Evolutionary conservation across 2,888 invertebrate species (phyloP), one percentile per base, ranked within the genome.

Genomic region (Pecten maximus): DNA sequence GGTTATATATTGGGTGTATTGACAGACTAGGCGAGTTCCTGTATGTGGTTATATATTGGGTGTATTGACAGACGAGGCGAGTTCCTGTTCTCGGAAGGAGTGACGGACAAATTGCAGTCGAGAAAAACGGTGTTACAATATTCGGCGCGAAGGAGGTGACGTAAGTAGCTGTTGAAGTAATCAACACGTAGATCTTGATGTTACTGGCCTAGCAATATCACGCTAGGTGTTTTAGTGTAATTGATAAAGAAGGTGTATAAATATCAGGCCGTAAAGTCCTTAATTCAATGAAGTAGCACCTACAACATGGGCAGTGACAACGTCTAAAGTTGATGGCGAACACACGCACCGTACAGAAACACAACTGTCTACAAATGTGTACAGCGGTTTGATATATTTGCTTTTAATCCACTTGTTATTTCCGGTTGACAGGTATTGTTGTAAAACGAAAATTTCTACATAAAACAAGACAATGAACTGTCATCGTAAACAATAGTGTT

Each of bases 401-500:
- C 23, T 60, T 23, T 60, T 23, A 60, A 60, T 60, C 74, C 74
- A 74, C 74, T 74, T 74, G 74, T 35, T 28, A 35, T 74, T 23
- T 35, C 35, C 35, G 35, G 74, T 74, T 74, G 74, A 74, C 74
- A 74, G 74, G 74, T 74, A 74, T 74, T 74, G 74, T 74, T 74
- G 74, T 74, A 74, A 74, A 74, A 74, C 74, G 74, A 35, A 35
- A 10, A 74, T 35, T 35, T 74, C 74, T 74, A 74, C 74, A 74
- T 74, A 74, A 74, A 74, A 74, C 74, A 74, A 74, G 74, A 74
- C 74, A 74, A 35, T 74, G 74, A 8, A 60, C 74, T 74, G 28
- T 28, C 35, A 2, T 74, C 74, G 28, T 74, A 74, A 74, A 74
- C 74, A 74, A 74, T 74, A 12, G 35, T 28, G 28, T 19, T 74